phyloP scores from a whole-genome alignment of 2,113 vertebrate genomes.

The Cynopterus brachyotis region DNA sequence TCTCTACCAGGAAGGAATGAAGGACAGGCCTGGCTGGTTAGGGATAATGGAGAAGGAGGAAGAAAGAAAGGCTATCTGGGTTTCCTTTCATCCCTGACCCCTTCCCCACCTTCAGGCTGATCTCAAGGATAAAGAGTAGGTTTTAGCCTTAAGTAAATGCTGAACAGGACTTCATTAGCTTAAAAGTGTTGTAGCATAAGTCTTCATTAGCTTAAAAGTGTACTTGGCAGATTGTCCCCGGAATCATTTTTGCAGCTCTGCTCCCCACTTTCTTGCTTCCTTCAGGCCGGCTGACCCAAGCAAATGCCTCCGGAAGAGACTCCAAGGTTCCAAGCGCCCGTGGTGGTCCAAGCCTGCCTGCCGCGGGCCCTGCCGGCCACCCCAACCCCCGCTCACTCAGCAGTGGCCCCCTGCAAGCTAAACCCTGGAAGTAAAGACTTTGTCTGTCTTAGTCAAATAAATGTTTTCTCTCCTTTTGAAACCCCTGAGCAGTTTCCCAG shows the following conservation, averaged over 20 bases:
- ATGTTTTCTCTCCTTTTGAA: conserved; percentile 57
- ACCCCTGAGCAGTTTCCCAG: conserved; percentile 48
- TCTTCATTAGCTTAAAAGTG: conserved; percentile 40
- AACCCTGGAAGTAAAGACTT: conserved; percentile 91
- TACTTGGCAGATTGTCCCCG: background rate
- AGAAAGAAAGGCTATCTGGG: background rate
- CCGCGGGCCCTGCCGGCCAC: conserved; percentile 46
- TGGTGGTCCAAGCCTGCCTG: conserved; percentile 77
- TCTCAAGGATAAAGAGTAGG: background rate
- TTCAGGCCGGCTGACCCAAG: conserved; percentile 87
- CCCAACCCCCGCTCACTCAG: conserved; percentile 77
- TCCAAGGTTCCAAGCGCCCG: conserved; percentile 78
- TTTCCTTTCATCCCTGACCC: background rate
- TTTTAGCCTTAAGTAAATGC: background rate
- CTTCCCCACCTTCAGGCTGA: background rate
- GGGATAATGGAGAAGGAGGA: background rate
- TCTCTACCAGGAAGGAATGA: background rate
- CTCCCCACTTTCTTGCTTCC: conserved; percentile 7
- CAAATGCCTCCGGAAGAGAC: conserved; percentile 78
- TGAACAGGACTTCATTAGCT: background rate
- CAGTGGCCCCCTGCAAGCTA: conserved; percentile 78
- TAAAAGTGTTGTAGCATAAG: background rate
- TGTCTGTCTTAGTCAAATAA: conserved; percentile 67
- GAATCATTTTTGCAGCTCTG: background rate
- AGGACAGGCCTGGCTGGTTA: background rate